Base-by-base conservation (phyloP, 2,797 vertebrate genomes). In the Melopsittacus undulatus region DNA sequence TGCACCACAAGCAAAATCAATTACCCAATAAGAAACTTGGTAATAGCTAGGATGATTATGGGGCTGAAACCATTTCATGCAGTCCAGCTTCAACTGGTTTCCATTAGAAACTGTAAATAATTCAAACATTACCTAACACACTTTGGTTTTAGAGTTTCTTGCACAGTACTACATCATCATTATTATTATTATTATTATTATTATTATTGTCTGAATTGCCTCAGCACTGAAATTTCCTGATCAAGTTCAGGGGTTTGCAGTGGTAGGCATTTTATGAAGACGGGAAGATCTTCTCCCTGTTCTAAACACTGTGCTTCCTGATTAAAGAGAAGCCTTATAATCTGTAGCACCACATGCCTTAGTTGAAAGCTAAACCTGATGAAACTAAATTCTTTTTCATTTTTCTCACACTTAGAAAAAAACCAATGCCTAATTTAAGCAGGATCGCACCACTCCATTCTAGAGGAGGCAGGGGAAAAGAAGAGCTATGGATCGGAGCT, bases 71-170 rank as follows among this genome's bases (percentile, higher is more conserved):
- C 17, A 54, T 75, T 77, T 83, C 34, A 68, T 62, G n/a, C 23
- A 56, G 64, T 23, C 45, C 78, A 76, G 64, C 11, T 84, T 84
- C 73, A 84, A 34, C 61, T 66, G 62, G 40, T 77, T 95, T 81
- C 38, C 27, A 76, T 49, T 74, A 49, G 32, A 83, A 90, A 83
- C 82, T 6, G 0, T 54, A 66, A 66, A 82, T 52, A 74, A 83
- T 73, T 57, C 9, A 2, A 85, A 77, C 32, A 30, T 92, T 77
- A 83, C 74, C 34, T 46, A 30, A 79, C 23, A 36, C 40, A 73
- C 83, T 67, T 86, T 32, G 59, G 83, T 32, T 93, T 92, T 89
- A 57, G 59, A 59, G 17, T 21, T 77, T 74, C 70, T 93, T 95
- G 56, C 67, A 63, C 52, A 54, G 48, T 51, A 66, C 30, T 59